Percentiles rank a stretch among this genome's conserved stretches.
phyloP scores from a whole-genome alignment of 2,888 invertebrate genomes.

The Andrena hattorfiana region DNA sequence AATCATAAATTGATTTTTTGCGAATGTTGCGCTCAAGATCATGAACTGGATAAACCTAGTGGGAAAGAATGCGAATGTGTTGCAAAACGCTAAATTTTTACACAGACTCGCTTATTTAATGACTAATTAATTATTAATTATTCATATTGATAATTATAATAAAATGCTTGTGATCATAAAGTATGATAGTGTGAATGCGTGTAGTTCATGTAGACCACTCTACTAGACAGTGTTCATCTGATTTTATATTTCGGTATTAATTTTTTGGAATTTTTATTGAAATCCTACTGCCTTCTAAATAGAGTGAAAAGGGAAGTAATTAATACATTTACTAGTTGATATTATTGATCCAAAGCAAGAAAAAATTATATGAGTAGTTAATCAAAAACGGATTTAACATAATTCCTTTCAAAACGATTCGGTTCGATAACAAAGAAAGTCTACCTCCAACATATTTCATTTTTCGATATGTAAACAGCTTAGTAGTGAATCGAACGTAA shows the following conservation, averaged over 20 bases:
- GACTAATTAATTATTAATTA: conserved; percentile 76
- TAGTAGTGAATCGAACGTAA: not conserved
- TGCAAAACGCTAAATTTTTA: conserved; percentile 78
- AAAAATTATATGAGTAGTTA: conserved; percentile 45
- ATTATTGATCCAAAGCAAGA: conserved; percentile 17
- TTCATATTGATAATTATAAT: conserved; percentile 75
- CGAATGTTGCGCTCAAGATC: conserved; percentile 66
- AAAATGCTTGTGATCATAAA: conserved; percentile 76
- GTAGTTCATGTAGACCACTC: conserved; percentile 69
- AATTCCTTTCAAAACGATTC: conserved; percentile 39
- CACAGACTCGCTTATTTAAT: conserved; percentile 82
- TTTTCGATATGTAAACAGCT: conserved; percentile 28
- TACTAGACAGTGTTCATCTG: conserved; percentile 66
- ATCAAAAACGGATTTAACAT: conserved; percentile 45
- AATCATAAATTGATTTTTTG: conserved; percentile 67
- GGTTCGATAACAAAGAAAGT: conserved; percentile 39
- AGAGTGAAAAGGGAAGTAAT: conserved; percentile 21
- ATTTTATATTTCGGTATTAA: conserved; percentile 72
- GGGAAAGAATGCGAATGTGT: conserved; percentile 69
- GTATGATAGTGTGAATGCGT: conserved; percentile 73
- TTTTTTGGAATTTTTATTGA: conserved; percentile 17
- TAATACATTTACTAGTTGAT: conserved; percentile 37
- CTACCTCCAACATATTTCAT: conserved; percentile 50
- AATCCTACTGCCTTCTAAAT: conserved; percentile 42
- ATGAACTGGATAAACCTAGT: conserved; percentile 61